Evolutionary conservation across 2,797 vertebrate species (phyloP), one percentile per base, ranked within the genome.

Genomic region (Sarcophilus harrisii): DNA sequence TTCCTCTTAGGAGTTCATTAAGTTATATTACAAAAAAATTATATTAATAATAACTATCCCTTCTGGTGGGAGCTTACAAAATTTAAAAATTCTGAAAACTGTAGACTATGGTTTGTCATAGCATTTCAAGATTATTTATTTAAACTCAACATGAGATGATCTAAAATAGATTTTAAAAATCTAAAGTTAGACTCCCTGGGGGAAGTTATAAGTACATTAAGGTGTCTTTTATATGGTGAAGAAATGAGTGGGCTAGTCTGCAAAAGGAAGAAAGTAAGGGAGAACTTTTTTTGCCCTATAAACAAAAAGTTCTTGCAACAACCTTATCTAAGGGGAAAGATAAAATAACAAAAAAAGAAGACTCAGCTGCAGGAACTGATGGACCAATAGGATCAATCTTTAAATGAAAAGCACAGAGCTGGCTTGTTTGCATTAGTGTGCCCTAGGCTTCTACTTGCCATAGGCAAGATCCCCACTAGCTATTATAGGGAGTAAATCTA

Each of bases 281-380:
- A 95, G 24, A 32, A 92, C 89, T 93, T 29, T 16, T 54, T 16
- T 54, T 38, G 28, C 9, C 38, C 81, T 92, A 13, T 60, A 14
- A 59, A 45, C 21, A 81, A 87, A 95, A 92, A 32, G 38, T 32
- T 95, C 66, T 92, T 92, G 45, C 94, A 92, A 95, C 95, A 96
- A 60, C 45, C 30, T 12, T 91, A 27, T 90, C 58, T 16, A 92
- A 4, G 38, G 73, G 9, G 58, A 59, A 57, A 59, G 94, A 94
- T 58, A n/a, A 73, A 55, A 32, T 10, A 55, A 55, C 0, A 55
- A 55, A 1, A 10, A 55, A 55, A 66, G 57, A 90, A 55, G 91
- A 89, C n/a, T 10, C 14, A 95, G 91, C 60, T 59, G 96, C 93
- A 95, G 57, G 57, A 27, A 32, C 90, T 91, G 32, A 91, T 45